Conservation (phyloP, 2,888 invertebrate species). For the Coleophora deauratella region DNA sequence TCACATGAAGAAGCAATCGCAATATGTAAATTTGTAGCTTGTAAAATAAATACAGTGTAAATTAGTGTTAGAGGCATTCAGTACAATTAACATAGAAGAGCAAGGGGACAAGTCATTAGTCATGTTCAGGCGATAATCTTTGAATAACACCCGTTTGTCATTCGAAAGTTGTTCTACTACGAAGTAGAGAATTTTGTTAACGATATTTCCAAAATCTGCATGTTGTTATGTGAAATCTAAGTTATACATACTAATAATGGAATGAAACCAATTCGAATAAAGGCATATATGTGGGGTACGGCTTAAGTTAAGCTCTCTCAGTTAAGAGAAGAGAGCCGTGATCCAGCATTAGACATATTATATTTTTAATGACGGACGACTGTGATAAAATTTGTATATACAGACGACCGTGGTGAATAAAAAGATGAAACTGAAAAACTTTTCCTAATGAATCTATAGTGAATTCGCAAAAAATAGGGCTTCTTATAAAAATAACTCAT, state of each 20-base stretch:
- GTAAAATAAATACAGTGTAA: conserved; percentile 64
- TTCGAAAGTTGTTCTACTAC: conserved; percentile 31
- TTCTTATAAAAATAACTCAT: no score
- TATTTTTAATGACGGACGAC: no score
- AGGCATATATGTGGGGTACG: no score
- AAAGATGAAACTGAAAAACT: no score
- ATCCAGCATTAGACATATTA: no score
- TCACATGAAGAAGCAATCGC: background rate
- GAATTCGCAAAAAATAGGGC: no score
- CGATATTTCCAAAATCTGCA: background rate
- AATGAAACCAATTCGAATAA: background rate
- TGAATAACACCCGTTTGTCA: conserved; percentile 59
- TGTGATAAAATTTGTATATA: no score
- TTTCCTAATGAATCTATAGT: no score
- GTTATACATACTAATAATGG: background rate
- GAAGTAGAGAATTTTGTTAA: conserved; percentile 3
- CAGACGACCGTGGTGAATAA: no score
- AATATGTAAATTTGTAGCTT: conserved; percentile 25
- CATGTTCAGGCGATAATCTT: conserved; percentile 66
- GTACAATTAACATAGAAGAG: conserved; percentile 61
- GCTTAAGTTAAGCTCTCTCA: no score
- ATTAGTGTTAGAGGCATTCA: conserved; percentile 56
- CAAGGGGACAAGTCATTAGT: conserved; percentile 57
- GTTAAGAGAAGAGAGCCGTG: no score
- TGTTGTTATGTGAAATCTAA: background rate